Evolutionary conservation across 2,113 vertebrate species (phyloP).

Genomic region (Lophura nycthemera): DNA sequence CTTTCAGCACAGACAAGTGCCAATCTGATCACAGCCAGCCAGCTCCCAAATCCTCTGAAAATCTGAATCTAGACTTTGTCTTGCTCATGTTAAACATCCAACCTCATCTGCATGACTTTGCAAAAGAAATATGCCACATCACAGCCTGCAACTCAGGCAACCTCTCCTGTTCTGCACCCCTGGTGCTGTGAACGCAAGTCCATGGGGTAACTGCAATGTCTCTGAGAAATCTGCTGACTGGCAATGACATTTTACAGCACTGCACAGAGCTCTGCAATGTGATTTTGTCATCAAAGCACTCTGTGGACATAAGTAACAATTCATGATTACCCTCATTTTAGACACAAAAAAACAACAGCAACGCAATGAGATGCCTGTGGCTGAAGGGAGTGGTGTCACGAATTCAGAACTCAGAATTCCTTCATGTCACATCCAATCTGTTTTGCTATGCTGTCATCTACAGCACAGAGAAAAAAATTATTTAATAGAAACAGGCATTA

Average conservation of each 20-base stretch:
- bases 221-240: not conserved
- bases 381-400: not conserved
- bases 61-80: not conserved
- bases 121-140: not conserved
- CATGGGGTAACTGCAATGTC: not conserved
- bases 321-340: not conserved
- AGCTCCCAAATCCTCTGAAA: not conserved
- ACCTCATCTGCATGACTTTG: not conserved
- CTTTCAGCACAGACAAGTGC: not conserved
- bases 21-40: not conserved
- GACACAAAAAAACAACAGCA: not conserved
- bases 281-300: not conserved
- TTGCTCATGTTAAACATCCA: not conserved
- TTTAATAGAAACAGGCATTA: not conserved
- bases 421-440: not conserved
- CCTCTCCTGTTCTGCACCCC: not conserved
- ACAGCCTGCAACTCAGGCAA: not conserved
- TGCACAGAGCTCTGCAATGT: not conserved
- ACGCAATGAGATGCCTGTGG: not conserved
- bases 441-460: not conserved
- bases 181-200: not conserved
- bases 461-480: not conserved
- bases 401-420: not conserved
- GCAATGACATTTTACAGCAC: not conserved
- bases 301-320: not conserved